phyloP scores from a whole-genome alignment of 2,113 vertebrate species.

The Tupaia chinensis region DNA sequence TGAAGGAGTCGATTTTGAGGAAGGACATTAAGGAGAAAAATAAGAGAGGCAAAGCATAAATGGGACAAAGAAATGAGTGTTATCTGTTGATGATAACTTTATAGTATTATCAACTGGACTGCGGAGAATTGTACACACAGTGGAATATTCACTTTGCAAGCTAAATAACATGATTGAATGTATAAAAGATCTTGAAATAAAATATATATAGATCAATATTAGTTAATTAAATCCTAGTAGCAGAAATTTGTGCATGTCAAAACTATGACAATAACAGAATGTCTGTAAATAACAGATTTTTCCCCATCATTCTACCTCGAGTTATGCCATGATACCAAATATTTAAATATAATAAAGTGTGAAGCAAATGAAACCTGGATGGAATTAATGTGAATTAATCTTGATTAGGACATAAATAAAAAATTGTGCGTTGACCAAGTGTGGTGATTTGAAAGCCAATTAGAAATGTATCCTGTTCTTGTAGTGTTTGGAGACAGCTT shows the following conservation, averaged over 20 bases:
- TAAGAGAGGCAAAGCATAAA: too few relatives aligned
- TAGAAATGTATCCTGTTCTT: background rate
- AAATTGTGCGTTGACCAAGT: background rate
- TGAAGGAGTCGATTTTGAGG: too few relatives aligned
- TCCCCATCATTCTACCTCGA: background rate
- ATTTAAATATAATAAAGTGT: conserved; percentile 10
- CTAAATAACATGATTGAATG: too few relatives aligned
- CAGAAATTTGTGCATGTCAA: background rate
- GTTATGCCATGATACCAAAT: background rate
- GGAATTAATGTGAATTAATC: background rate
- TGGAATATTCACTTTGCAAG: too few relatives aligned
- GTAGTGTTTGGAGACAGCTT: background rate
- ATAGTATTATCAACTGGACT: too few relatives aligned
- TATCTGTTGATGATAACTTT: too few relatives aligned
- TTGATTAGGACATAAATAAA: conserved; percentile 2
- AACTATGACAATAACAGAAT: background rate
- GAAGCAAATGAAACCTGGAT: background rate
- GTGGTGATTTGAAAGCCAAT: background rate
- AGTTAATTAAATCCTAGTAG: background rate
- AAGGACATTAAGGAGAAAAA: too few relatives aligned
- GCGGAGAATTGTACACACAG: too few relatives aligned
- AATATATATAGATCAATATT: background rate
- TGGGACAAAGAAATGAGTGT: too few relatives aligned
- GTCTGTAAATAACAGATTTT: background rate
- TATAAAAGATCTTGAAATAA: too few relatives aligned